Evolutionary conservation across 1,140 invertebrate genomes (phyloP).

Genomic region (Lamellibrachia luymesi): DNA sequence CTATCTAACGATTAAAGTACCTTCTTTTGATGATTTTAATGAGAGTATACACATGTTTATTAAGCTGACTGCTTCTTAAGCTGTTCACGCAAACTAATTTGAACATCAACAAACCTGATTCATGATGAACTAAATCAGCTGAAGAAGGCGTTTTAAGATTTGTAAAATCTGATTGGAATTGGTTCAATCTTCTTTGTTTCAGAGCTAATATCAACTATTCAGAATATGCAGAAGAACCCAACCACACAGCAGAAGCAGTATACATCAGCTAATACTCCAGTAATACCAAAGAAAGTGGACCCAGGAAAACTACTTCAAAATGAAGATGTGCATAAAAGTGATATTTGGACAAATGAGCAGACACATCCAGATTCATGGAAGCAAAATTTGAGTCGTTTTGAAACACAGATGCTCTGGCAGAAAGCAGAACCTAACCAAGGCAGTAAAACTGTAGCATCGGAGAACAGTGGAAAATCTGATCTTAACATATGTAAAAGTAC

Average conservation of each 20-base stretch:
- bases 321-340: background rate
- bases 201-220: background rate
- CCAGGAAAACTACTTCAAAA: background rate
- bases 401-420: background rate
- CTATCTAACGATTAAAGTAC: too few relatives aligned
- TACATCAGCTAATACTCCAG: background rate
- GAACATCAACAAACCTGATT: too few relatives aligned
- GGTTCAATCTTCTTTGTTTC: background rate
- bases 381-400: background rate
- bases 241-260: background rate
- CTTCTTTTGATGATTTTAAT: too few relatives aligned
- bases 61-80: too few relatives aligned
- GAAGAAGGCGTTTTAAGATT: background rate
- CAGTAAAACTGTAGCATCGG: background rate
- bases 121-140: too few relatives aligned
- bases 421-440: background rate
- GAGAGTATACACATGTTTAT: too few relatives aligned
- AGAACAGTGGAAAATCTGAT: background rate
- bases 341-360: background rate
- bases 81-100: too few relatives aligned
- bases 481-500: background rate
- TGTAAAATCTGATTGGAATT: background rate
- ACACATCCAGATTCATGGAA: background rate
- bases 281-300: background rate
- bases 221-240: background rate